phyloP scores from a whole-genome alignment of 2,113 vertebrate species.

The Saguinus imperator region DNA sequence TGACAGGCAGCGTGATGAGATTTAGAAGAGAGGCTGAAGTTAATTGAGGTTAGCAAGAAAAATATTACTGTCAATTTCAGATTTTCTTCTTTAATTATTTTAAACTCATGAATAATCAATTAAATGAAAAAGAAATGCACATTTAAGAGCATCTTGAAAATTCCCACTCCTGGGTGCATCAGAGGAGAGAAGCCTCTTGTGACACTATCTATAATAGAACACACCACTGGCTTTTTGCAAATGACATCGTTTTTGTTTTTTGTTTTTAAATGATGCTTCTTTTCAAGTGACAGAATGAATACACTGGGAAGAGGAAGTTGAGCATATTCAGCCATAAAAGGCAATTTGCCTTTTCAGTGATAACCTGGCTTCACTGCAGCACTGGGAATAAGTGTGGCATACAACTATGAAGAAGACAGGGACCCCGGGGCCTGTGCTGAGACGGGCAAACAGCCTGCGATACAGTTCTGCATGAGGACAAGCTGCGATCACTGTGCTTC shows the following conservation, averaged over 20 bases:
- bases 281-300: constrained; percentile 35
- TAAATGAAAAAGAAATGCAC: constrained; percentile 35
- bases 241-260: not conserved
- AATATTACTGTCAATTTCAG: constrained; percentile 66
- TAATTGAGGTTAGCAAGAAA: constrained; percentile 78
- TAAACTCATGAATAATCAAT: constrained; percentile 70
- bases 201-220: not conserved
- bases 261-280: not conserved
- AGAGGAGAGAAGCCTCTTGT: not conserved
- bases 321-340: not conserved
- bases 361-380: not conserved
- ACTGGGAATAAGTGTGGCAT: not conserved
- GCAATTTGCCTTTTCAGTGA: not conserved
- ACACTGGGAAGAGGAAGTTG: not conserved
- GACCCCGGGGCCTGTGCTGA: not conserved
- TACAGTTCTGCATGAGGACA: not conserved
- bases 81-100: constrained; percentile 68
- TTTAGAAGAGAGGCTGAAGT: constrained; percentile 64
- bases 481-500: not conserved
- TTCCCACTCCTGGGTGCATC: not conserved
- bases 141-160: constrained; percentile 26
- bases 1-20: constrained; percentile 58
- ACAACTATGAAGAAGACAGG: not conserved
- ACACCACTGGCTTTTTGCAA: not conserved
- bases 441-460: not conserved